Percentiles rank a stretch among this genome's conserved stretches.
Evolutionary conservation across 2,888 invertebrate species (phyloP).

Genomic region (Automeris io): DNA sequence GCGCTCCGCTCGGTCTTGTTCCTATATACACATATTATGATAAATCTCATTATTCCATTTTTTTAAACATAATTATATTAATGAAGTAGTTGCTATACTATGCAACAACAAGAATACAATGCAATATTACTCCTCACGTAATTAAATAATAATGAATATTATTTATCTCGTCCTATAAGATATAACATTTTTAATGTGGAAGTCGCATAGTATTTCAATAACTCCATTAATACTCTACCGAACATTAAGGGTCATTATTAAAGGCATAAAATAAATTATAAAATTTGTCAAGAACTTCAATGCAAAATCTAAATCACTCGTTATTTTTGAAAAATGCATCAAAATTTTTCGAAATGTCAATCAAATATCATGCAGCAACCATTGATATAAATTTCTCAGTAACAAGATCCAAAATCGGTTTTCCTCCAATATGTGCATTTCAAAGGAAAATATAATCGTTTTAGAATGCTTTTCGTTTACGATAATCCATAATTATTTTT

Average conservation of each 20-base stretch:
- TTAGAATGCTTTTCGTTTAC: slow-evolving; percentile 20
- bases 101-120: slow-evolving; percentile 17
- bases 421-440: slow-evolving; percentile 44
- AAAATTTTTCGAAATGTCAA: slow-evolving; percentile 28
- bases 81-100: slow-evolving; percentile 18
- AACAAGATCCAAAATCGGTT: slow-evolving; percentile 37
- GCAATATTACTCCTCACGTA: neutral
- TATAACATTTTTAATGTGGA: no score
- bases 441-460: slow-evolving; percentile 51
- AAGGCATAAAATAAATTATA: slow-evolving; percentile 27
- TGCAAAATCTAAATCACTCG: slow-evolving; percentile 53
- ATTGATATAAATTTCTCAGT: slow-evolving; percentile 39
- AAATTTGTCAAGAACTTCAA: slow-evolving; percentile 36
- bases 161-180: neutral
- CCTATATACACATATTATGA: slow-evolving; percentile 36
- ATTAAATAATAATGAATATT: neutral
- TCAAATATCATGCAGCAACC: slow-evolving; percentile 68
- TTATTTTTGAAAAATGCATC: slow-evolving; percentile 50
- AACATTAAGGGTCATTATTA: slow-evolving; percentile 28
- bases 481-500: slow-evolving; percentile 17
- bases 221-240: slow-evolving; percentile 25
- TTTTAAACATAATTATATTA: neutral
- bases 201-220: slow-evolving; percentile 28
- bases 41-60: neutral
- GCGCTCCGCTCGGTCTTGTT: slow-evolving; percentile 63